Evolutionary conservation across 2,113 vertebrate genomes (phyloP).

Genomic region (Phycodurus eques): DNA sequence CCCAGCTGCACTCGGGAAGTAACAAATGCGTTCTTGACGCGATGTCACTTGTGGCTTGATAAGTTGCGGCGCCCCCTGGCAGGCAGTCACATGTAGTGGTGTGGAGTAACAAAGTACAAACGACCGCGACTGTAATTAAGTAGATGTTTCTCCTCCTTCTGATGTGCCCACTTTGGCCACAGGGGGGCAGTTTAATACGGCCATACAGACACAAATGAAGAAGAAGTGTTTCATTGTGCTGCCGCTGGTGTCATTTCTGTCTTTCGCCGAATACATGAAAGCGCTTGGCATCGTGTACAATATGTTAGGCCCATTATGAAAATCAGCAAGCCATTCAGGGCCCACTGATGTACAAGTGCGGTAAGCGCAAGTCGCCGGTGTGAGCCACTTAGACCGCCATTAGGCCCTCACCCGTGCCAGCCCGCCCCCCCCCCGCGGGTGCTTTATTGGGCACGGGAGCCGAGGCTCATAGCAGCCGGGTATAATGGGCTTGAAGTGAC

Average conservation of each 20-base stretch:
- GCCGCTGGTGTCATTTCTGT: conserved; percentile 52
- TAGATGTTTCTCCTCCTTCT: too few relatives aligned
- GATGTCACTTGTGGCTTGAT: neutral
- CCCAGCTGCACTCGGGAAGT: conserved; percentile 55
- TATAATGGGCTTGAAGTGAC: conserved; percentile 65
- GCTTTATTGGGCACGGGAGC: conserved; percentile 56
- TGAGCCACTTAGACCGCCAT: conserved; percentile 44
- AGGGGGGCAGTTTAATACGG: too few relatives aligned
- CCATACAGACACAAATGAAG: too few relatives aligned
- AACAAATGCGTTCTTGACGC: conserved; percentile 46
- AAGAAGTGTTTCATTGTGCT: conserved; percentile 46
- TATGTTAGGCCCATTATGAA: conserved; percentile 58
- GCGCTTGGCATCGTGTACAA: conserved; percentile 48
- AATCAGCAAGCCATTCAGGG: conserved; percentile 57
- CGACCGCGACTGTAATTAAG: too few relatives aligned
- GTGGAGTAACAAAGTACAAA: conserved; percentile 2
- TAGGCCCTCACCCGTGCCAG: conserved; percentile 16
- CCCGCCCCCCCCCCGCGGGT: conserved; percentile 31
- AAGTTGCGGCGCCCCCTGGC: conserved; percentile 48
- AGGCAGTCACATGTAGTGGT: conserved; percentile 54
- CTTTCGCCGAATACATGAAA: conserved; percentile 58
- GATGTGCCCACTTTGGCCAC: too few relatives aligned
- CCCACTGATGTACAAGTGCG: conserved; percentile 37
- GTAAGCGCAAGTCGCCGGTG: conserved; percentile 50
- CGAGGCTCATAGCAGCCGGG: conserved; percentile 53